A percentile compares a stretch with the other conserved stretches of the same genome.
phyloP scores from a whole-genome alignment of 2,888 invertebrate genomes.

The Tachina lurida region DNA sequence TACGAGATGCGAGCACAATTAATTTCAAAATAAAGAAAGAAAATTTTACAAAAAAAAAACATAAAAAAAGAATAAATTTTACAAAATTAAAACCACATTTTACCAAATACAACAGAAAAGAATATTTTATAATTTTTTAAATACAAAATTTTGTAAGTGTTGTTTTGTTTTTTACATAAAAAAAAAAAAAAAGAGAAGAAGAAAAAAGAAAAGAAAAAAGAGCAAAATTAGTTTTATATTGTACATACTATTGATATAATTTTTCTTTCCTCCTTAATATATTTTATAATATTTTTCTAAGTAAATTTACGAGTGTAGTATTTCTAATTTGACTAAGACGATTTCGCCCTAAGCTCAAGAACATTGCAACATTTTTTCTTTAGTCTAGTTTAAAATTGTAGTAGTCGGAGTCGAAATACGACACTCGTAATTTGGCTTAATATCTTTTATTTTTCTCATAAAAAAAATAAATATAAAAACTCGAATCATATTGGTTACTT shows the following conservation, averaged over 20 bases:
- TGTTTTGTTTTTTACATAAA: slow-evolving; percentile 34
- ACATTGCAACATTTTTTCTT: too few relatives aligned
- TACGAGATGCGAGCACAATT: slow-evolving; percentile 71
- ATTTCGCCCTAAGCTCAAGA: too few relatives aligned
- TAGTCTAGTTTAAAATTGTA: too few relatives aligned
- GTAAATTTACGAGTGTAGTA: neutral
- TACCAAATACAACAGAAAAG: slow-evolving; percentile 42
- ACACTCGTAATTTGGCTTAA: too few relatives aligned
- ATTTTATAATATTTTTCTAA: slow-evolving; percentile 21
- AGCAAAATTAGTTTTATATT: slow-evolving; percentile 78
- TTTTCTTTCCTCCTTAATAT: slow-evolving; percentile 10
- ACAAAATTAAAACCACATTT: slow-evolving; percentile 38
- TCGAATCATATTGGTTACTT: slow-evolving; percentile 4
- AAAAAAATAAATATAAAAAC: slow-evolving; percentile 50
- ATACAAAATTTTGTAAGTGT: slow-evolving; percentile 32
- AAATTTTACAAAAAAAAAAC: slow-evolving; percentile 30
- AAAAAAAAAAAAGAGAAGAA: slow-evolving; percentile 75
- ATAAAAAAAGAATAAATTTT: slow-evolving; percentile 7
- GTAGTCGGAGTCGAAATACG: too few relatives aligned
- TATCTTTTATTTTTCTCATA: neutral
- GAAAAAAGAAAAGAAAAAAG: slow-evolving; percentile 79
- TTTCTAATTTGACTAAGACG: too few relatives aligned
- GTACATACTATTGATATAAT: slow-evolving; percentile 50
- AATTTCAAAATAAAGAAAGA: slow-evolving; percentile 33
- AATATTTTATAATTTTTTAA: slow-evolving; percentile 1